A percentile compares a stretch with the other conserved stretches of the same genome.
Evolutionary conservation across 2,797 vertebrate species (phyloP).

Genomic region (Phoxinus dragarum): DNA sequence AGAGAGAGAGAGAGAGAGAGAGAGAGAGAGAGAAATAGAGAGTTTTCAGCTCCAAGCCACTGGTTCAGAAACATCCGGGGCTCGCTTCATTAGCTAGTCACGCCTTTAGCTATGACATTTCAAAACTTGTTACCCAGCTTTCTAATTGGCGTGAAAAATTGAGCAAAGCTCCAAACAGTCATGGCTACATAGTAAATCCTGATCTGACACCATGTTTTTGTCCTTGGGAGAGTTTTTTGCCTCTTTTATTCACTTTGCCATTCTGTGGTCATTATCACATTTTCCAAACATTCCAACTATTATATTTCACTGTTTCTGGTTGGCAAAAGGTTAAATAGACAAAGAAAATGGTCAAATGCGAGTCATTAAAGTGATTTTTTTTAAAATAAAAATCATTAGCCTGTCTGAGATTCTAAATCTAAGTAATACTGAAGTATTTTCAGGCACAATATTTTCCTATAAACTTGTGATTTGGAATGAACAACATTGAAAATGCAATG

Average conservation of each 20-base stretch:
- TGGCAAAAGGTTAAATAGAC: constrained; percentile 2
- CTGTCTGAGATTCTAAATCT: neutral
- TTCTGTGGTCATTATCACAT: neutral
- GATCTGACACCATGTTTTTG: constrained; percentile 61
- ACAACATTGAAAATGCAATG: neutral
- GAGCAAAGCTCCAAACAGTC: constrained; percentile 57
- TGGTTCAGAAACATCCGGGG: constrained; percentile 71
- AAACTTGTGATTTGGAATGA: neutral
- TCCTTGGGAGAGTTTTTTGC: constrained; percentile 27
- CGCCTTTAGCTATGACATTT: constrained; percentile 80
- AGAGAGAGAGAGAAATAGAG: constrained; percentile 11
- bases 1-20: neutral
- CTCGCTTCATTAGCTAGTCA: constrained; percentile 79
- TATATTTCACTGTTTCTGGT: neutral
- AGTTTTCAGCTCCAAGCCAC: constrained; percentile 66
- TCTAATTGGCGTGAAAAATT: constrained; percentile 78
- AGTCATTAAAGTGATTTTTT: neutral
- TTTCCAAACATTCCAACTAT: neutral
- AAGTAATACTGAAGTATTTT: neutral
- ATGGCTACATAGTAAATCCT: constrained; percentile 55
- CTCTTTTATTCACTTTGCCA: neutral
- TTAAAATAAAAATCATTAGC: neutral
- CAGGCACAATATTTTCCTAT: neutral
- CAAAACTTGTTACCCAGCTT: constrained; percentile 72
- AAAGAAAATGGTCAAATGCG: neutral